These are phyloP conservation scores for Garrulus glandarius DNA, from an alignment of 2,797 vertebrate species.

Conservation along the genomic window DNA sequence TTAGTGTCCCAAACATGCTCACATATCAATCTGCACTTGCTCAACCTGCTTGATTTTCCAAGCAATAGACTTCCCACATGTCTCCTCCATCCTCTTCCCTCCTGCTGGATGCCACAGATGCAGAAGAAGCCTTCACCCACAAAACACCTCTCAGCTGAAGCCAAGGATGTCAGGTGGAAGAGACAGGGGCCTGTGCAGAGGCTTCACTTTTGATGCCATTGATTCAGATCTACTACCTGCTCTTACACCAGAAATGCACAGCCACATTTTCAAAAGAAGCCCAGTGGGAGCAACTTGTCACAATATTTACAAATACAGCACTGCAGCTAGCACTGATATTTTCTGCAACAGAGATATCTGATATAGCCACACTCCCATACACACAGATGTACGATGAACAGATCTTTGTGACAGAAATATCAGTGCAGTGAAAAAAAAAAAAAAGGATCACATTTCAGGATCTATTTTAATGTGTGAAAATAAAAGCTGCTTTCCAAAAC, in stretches of 20 bases:
- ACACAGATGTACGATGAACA: background rate
- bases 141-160: background rate
- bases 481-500: background rate
- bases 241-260: background rate
- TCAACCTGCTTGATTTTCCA: background rate
- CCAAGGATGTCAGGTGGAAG: background rate
- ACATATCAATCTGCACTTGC: background rate
- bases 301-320: background rate
- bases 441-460: background rate
- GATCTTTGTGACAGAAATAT: background rate
- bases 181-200: background rate
- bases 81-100: background rate
- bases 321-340: background rate
- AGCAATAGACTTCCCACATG: accelerated
- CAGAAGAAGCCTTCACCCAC: background rate
- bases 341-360: background rate
- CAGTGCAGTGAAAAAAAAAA: background rate
- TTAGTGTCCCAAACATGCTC: accelerated
- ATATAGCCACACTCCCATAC: accelerated
- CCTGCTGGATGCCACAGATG: accelerated
- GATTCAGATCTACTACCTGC: background rate
- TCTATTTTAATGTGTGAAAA: background rate
- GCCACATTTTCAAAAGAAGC: background rate
- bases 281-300: background rate
- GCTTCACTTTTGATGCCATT: accelerated